phyloP scores from a whole-genome alignment of 2,113 vertebrate genomes.

The Gavialis gangeticus region DNA sequence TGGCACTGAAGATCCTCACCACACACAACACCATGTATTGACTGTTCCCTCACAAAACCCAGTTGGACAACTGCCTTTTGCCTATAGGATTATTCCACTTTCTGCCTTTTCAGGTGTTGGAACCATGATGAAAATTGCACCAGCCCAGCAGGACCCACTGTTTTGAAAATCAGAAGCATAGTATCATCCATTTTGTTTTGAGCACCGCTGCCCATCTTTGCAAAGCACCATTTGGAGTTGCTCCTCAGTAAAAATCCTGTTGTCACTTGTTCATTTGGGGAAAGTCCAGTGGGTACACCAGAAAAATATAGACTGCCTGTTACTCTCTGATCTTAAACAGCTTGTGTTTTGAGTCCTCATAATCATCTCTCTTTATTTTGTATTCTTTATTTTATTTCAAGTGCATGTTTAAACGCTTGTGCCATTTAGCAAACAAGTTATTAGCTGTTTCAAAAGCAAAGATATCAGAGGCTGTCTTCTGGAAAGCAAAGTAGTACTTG shows the following conservation, averaged over 20 bases:
- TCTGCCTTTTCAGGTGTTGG: not conserved
- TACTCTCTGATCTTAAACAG: slow-evolving; percentile 35
- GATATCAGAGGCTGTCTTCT: slow-evolving; percentile 48
- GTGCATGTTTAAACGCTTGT: slow-evolving; percentile 59
- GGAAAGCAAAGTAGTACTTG: slow-evolving; percentile 59
- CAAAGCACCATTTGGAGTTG: slow-evolving; percentile 9
- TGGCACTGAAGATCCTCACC: not conserved
- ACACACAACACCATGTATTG: too few species aligned
- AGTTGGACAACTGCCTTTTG: not conserved
- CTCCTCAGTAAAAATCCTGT: slow-evolving; percentile 40
- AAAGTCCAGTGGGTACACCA: slow-evolving; percentile 53
- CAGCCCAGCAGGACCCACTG: too few species aligned
- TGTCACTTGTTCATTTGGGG: slow-evolving; percentile 35
- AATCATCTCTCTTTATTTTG: slow-evolving; percentile 55
- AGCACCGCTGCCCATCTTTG: not conserved
- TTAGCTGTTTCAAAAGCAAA: slow-evolving; percentile 62
- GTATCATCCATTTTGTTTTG: slow-evolving; percentile 10
- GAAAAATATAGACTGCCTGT: slow-evolving; percentile 13
- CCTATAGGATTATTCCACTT: not conserved
- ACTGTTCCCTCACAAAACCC: not conserved
- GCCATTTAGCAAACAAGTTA: slow-evolving; percentile 58
- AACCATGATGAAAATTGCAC: not conserved
- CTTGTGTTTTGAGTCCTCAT: slow-evolving; percentile 3
- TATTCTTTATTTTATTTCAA: slow-evolving; percentile 71
- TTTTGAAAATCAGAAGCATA: not conserved